Evolutionary conservation across 2,113 vertebrate genomes (phyloP).

Genomic region (Megaptera novaeangliae): DNA sequence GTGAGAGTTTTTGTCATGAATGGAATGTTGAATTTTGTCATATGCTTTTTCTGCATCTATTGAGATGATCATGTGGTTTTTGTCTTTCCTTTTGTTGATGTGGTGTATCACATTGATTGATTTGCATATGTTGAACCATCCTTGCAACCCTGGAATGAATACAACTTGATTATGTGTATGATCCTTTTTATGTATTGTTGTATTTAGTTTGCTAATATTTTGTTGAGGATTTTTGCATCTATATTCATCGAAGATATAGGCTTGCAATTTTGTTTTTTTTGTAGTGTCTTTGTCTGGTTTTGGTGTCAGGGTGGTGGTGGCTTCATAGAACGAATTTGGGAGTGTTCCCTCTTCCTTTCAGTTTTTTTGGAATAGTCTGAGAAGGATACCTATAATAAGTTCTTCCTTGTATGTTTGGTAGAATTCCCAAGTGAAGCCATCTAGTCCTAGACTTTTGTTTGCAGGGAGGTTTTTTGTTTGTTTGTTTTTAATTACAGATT

Average conservation of each 20-base stretch:
- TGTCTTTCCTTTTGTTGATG: neutral
- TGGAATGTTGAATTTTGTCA: neutral
- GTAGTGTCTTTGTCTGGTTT: neutral
- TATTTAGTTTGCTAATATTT: neutral
- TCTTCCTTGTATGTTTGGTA: neutral
- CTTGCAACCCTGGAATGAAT: neutral
- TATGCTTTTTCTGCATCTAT: neutral
- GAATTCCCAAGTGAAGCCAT: neutral
- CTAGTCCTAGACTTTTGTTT: neutral
- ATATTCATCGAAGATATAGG: neutral
- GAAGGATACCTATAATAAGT: neutral
- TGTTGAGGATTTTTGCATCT: neutral
- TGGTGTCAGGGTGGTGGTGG: neutral
- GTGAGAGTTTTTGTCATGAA: neutral
- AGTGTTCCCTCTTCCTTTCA: neutral
- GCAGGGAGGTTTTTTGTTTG: neutral
- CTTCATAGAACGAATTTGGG: neutral
- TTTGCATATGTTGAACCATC: neutral
- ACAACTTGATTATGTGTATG: neutral
- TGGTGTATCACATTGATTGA: neutral
- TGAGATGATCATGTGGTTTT: neutral
- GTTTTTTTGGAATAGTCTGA: neutral
- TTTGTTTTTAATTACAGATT: neutral
- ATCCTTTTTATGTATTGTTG: neutral
- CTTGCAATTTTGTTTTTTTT: neutral